Evolutionary conservation across 2,113 vertebrate species (phyloP).

Genomic region (Cathartes aura): DNA sequence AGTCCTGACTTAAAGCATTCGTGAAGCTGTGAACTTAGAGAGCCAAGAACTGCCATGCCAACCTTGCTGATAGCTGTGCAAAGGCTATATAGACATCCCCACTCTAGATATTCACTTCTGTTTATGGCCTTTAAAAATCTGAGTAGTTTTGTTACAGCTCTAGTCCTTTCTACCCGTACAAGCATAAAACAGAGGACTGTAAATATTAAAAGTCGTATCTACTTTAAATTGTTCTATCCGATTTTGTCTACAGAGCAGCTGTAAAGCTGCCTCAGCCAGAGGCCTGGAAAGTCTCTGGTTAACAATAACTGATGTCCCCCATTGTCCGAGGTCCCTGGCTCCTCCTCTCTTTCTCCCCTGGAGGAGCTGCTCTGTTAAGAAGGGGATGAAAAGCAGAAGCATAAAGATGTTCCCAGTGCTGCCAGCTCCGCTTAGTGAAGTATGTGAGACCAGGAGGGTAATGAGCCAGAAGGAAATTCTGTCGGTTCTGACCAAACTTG

Average conservation of each 20-base stretch:
- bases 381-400: background rate
- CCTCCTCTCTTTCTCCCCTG: background rate
- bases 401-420: background rate
- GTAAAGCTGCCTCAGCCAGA: background rate
- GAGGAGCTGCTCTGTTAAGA: background rate
- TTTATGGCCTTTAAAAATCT: background rate
- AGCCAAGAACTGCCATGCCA: background rate
- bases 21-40: background rate
- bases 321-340: background rate
- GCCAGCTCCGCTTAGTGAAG: background rate
- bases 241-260: background rate
- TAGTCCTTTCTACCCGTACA: background rate
- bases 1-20: background rate
- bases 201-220: background rate
- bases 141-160: background rate
- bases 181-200: background rate
- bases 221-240: background rate
- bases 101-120: background rate
- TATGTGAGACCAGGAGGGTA: background rate
- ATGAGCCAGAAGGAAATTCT: background rate
- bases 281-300: background rate
- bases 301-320: background rate
- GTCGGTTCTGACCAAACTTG: background rate
- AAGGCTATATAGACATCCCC: background rate
- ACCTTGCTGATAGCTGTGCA: background rate